These are phyloP conservation scores for Tetramorium simillimum DNA, from an alignment of 1,140 invertebrate genomes.

Conservation along the genomic window DNA sequence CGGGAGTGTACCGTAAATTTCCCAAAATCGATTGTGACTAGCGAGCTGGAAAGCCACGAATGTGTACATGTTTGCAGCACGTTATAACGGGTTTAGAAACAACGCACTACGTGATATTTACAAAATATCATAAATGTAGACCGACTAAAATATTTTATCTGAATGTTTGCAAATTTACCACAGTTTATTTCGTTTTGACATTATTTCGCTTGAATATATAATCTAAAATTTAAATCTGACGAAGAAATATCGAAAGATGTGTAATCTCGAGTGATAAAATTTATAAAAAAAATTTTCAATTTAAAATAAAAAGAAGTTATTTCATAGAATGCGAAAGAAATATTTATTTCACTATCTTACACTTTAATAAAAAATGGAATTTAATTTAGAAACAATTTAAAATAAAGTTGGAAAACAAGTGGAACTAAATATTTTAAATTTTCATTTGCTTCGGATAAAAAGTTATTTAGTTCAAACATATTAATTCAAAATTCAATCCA, in stretches of 20 bases:
- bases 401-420: background rate
- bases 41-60: conserved; percentile 32
- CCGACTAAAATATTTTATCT: conserved; percentile 28
- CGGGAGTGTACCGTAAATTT: conserved; percentile 19
- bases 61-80: background rate
- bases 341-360: background rate
- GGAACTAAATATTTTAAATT: background rate
- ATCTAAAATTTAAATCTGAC: conserved; percentile 10
- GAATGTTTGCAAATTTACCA: background rate
- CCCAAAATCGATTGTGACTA: conserved; percentile 40
- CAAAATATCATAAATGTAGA: conserved; percentile 12
- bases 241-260: background rate
- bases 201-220: conserved; percentile 14
- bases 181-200: background rate
- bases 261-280: background rate
- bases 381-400: conserved; percentile 7
- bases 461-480: background rate
- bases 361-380: background rate
- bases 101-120: conserved; percentile 20
- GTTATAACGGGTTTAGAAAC: conserved; percentile 31
- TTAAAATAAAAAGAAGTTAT: background rate
- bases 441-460: background rate
- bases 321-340: background rate
- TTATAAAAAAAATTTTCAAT: background rate
- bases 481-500: background rate